Evolutionary conservation across 2,888 invertebrate species (phyloP).

Genomic region (Sesamia inferens): DNA sequence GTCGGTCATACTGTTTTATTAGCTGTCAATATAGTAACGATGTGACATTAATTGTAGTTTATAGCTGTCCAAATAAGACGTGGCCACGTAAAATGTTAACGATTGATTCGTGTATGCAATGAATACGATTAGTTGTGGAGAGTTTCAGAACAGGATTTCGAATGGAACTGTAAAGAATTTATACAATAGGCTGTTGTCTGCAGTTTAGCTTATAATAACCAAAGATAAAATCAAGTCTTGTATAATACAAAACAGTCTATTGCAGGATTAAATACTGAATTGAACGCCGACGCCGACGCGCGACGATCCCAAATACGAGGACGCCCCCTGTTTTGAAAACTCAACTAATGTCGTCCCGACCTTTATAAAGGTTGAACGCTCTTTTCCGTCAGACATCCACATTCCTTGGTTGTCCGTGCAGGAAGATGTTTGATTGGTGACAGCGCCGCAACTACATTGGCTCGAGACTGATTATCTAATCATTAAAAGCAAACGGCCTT

Average conservation of each 20-base stretch:
- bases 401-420: conserved; percentile 4
- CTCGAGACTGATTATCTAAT: neutral
- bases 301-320: conserved; percentile 13
- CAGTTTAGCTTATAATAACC: conserved; percentile 14
- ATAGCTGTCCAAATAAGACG: conserved; percentile 16
- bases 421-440: neutral
- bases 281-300: conserved; percentile 5
- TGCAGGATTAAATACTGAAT: conserved; percentile 26
- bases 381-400: conserved; percentile 28
- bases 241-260: conserved; percentile 11
- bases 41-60: conserved; percentile 54
- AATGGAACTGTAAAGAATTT: conserved; percentile 17
- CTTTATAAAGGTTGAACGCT: conserved; percentile 50
- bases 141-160: conserved; percentile 10
- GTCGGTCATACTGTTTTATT: conserved; percentile 56
- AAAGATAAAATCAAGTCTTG: conserved; percentile 14
- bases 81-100: conserved; percentile 2
- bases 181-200: conserved; percentile 1
- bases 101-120: neutral
- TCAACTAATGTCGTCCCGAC: conserved; percentile 38
- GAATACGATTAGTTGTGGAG: conserved; percentile 1
- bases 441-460: neutral
- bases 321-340: conserved; percentile 22
- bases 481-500: neutral
- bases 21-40: conserved; percentile 47